Evolutionary conservation across 64 coral and sea anemone genomes (phyloP).

Genomic region (Orbicella faveolata): DNA sequence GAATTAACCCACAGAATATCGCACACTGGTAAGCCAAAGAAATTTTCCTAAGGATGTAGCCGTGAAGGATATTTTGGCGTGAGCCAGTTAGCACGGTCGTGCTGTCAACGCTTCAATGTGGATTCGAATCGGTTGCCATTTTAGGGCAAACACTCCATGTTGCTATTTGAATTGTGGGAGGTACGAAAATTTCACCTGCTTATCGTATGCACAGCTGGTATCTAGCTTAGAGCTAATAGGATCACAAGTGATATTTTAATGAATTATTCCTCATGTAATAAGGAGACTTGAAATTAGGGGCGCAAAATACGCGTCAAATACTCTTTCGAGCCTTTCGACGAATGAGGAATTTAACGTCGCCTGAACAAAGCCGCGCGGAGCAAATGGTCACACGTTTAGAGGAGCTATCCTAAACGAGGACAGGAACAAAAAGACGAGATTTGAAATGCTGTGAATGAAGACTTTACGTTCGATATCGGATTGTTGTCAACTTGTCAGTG

Average conservation of each 20-base stretch:
- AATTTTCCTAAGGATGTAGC: conserved; percentile 76
- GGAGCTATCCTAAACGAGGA: neutral
- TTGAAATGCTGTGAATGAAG: neutral
- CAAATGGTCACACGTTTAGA: neutral
- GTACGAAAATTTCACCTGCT: conserved; percentile 55
- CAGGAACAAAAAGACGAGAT: neutral
- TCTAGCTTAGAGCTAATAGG: conserved; percentile 42
- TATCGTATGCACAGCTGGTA: conserved; percentile 48
- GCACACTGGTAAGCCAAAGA: conserved; percentile 62
- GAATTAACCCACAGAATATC: conserved; percentile 68
- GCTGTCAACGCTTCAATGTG: conserved; percentile 49
- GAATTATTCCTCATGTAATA: conserved; percentile 59
- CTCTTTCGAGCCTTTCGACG: neutral
- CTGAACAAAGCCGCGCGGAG: neutral
- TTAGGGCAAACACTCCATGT: conserved; percentile 72
- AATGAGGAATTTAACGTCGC: conserved; percentile 21
- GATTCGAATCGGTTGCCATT: conserved; percentile 62
- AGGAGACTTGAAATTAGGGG: conserved; percentile 43
- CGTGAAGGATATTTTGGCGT: conserved; percentile 19
- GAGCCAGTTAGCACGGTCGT: conserved; percentile 42
- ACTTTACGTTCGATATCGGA: conserved; percentile 15
- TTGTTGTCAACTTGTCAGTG: conserved; percentile 47
- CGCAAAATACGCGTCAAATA: neutral
- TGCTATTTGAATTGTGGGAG: conserved; percentile 79
- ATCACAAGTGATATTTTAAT: conserved; percentile 63